Evolutionary conservation across 2,888 invertebrate species (phyloP).

Genomic region (Micoletzkya japonica): DNA sequence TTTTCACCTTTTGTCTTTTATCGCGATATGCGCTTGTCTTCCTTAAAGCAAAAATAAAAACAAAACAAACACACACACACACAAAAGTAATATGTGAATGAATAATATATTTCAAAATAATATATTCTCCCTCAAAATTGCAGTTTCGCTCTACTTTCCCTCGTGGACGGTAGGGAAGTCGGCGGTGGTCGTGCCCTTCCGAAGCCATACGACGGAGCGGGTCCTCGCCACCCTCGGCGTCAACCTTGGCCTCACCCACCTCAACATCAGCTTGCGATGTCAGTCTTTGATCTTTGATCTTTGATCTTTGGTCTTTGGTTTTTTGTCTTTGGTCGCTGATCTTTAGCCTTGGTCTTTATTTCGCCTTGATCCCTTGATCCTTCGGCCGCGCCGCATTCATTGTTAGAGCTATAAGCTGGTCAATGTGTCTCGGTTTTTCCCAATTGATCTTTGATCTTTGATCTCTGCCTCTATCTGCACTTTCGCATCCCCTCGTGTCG

Average conservation of each 20-base stretch:
- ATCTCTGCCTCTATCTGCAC: no score
- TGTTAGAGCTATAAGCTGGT: no score
- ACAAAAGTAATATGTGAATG: background rate
- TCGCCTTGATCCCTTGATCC: no score
- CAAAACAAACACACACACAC: background rate
- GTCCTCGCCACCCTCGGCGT: slow-evolving; percentile 55
- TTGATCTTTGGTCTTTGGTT: background rate
- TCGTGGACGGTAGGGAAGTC: slow-evolving; percentile 57
- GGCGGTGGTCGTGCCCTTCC: slow-evolving; percentile 39
- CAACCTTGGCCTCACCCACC: slow-evolving; percentile 51
- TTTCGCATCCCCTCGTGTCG: background rate
- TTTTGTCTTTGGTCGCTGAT: no score
- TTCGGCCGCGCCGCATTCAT: no score
- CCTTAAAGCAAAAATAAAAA: background rate
- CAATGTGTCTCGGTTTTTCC: no score
- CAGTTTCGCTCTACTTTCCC: slow-evolving; percentile 53
- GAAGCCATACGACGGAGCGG: slow-evolving; percentile 52
- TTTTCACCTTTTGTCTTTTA: background rate
- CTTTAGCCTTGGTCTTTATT: no score
- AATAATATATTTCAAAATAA: background rate
- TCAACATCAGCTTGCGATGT: slow-evolving; percentile 58
- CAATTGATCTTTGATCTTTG: no score
- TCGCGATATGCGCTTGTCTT: background rate
- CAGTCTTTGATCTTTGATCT: background rate
- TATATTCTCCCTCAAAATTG: slow-evolving; percentile 15